phyloP scores from a whole-genome alignment of 2,888 invertebrate species.

The Spialia ferax region DNA sequence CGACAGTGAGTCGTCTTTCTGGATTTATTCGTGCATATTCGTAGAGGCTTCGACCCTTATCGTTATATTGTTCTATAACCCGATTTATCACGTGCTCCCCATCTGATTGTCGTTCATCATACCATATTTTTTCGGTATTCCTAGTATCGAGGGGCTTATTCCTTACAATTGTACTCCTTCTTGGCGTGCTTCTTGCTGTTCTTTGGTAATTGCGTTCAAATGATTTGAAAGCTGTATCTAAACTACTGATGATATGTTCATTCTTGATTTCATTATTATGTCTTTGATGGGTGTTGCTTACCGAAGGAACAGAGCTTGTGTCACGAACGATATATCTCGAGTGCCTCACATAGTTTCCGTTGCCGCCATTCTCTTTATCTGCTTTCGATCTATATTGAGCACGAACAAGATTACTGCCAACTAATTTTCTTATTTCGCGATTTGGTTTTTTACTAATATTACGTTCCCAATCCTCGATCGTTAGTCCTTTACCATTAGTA shows the following conservation, averaged over 20 bases:
- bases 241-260: constrained; percentile 18
- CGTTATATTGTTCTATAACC: no score
- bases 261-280: constrained; percentile 6
- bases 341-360: not conserved
- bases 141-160: not conserved
- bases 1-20: no score
- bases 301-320: not conserved
- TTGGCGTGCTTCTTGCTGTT: not conserved
- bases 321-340: not conserved
- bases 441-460: not conserved
- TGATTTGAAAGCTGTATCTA: not conserved
- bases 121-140: constrained; percentile 11
- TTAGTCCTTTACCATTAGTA: not conserved
- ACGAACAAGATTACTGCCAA: not conserved
- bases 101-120: no score
- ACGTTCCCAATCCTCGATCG: not conserved
- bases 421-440: not conserved
- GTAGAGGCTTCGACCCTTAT: not conserved
- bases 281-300: not conserved
- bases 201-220: not conserved
- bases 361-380: not conserved
- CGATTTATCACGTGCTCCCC: no score
- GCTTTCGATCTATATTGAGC: not conserved
- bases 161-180: not conserved
- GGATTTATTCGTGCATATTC: not conserved